Base-by-base conservation (phyloP, 2,797 vertebrate species). In the Zalophus californianus region DNA sequence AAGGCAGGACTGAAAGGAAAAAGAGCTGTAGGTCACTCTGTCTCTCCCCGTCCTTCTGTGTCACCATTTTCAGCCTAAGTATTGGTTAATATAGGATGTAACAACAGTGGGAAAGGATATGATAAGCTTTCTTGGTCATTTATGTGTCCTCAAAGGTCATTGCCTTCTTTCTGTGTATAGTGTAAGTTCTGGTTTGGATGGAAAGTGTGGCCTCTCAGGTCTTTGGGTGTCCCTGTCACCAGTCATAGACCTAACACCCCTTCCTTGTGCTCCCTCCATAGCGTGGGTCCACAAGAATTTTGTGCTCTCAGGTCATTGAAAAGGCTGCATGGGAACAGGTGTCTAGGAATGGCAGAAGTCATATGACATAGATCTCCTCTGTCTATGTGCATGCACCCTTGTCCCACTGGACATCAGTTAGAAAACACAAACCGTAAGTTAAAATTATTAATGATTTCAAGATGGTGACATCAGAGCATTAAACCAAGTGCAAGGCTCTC, bases 301-400 rank as follows among this genome's bases (percentile, higher is more conserved):
- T 21, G 32, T 18, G 18, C 50, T 77, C 16, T 0, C 0, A 0
- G 44, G 20, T 14, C 20, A 35, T 1, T 23, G 14, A 41, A 44
- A 79, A 96, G 62, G 25, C 48, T 56, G 3, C 1, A 41, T 1
- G 7, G 44, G 8, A 58, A 2, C 4, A 41, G 20, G 4, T 10
- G 5, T 10, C 48, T 44, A n/a, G 35, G 23, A 52, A 18, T 10
- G 29, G 27, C 0, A 0, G n/a, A 16, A 72, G 21, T 15, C 56
- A 23, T 16, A 2, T 23, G 16, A 11, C 18, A 16, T 9, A 11
- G 7, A 0, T 58, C 58, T 54, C 48, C 38, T 86, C 77, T 44
- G 16, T 86, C 77, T 44, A 14, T 14, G 27, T 21, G 6, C 7
- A 2, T 0, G 1, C 48, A 62, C 18, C 50, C 35, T 44, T 64